These are phyloP conservation scores for Notarius lentiginosus DNA, from an alignment of 2,113 vertebrate species.

Conservation along the genomic window DNA sequence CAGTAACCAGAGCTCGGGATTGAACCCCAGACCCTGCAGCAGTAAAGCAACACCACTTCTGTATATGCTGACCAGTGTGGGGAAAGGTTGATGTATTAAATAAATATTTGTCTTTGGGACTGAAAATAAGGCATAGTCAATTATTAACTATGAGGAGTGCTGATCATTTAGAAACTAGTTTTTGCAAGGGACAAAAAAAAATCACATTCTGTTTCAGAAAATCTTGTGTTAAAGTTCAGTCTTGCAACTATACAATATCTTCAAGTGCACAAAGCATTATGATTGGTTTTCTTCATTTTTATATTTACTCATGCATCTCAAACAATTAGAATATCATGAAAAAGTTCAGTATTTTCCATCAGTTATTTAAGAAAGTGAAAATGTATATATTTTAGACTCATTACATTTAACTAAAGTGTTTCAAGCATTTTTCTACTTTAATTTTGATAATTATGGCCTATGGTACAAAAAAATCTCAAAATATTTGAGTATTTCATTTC, in stretches of 20 bases:
- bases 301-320: neutral
- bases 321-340: no score
- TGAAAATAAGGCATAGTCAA: neutral
- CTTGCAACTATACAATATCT: neutral
- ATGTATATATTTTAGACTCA: neutral
- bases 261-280: neutral
- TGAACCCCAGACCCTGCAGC: neutral
- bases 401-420: no score
- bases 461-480: no score
- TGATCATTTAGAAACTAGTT: neutral
- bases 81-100: neutral
- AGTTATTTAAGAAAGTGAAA: no score
- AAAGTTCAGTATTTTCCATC: no score
- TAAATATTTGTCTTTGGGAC: conserved; percentile 4
- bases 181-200: neutral
- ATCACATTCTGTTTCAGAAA: neutral
- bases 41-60: neutral
- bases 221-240: neutral
- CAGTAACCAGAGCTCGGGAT: neutral
- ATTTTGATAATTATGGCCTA: no score
- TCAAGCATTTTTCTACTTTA: no score
- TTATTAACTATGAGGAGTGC: neutral
- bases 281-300: neutral
- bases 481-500: no score
- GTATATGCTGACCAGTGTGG: neutral